Evolutionary conservation across 1,140 invertebrate species (phyloP), one percentile per base, ranked within the genome.

Genomic region (Euura lappo): DNA sequence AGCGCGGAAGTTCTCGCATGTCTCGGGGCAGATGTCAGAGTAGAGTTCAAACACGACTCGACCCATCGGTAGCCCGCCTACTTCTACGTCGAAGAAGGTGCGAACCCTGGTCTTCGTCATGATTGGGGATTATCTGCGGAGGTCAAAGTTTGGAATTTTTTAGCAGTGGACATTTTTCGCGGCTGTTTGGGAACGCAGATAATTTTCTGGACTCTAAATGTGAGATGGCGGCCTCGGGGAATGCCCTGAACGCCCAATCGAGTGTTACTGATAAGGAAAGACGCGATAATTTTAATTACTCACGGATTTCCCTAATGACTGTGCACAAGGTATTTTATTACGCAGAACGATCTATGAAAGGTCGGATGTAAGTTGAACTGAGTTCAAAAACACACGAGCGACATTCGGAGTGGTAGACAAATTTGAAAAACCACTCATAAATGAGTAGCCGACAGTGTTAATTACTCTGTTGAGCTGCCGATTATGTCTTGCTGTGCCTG

Each of bases 1-100:
- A 84, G 99, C 96, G 76, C 98, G 92, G 81, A 99, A 99, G 88
- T 99, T 99, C 90, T 99, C 99, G 78, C 96, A 97, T 6, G 98
- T 99, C 89, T 96, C 97, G 10, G 99, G 98, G 6, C 98, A 97
- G 46, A 97, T 92, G 90, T 99, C 97, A 2, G 97, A 94, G 90
- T 97, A 99, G 5, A 99, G 87, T 88, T 99, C 98, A 87, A 99
- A 95, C 77, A 98, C 94, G 90, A 99, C 95, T 72, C 97, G 91
- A 4, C 98, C 98, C 82, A 99, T 96, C 88, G 91, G 90, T 71
- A 98, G 83, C 7, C 94, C 96, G 51, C 96, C 97, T 72, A 99
- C 95, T 80, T 94, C 92, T 70, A 99, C 91, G 83, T 99, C 98
- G 88, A 99, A 97, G 84, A 94, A 99, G 89, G 92, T 91, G 90